Percentiles rank a stretch among this genome's conserved stretches.
Conservation (phyloP, 2,113 vertebrate genomes). For the Notarius lentiginosus region DNA sequence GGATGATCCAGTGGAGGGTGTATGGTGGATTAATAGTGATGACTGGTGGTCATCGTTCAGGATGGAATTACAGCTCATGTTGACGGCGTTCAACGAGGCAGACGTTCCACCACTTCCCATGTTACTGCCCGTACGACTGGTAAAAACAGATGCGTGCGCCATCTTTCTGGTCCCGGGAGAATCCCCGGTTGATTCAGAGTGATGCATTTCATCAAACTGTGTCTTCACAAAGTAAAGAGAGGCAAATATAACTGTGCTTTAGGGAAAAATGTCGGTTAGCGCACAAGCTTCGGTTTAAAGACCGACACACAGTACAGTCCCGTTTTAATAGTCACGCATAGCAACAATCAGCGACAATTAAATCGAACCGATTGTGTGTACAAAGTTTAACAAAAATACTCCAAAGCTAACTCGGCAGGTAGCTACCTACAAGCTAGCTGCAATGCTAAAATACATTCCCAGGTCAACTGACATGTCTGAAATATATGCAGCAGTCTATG, state of each 20-base stretch:
- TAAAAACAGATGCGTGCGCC: conserved; percentile 80
- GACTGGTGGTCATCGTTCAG: conserved; percentile 71
- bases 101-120: conserved; percentile 65
- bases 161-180: conserved; percentile 81
- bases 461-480: conserved; percentile 31
- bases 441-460: conserved; percentile 22
- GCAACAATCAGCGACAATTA: background rate
- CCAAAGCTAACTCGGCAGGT: background rate
- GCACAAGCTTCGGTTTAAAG: background rate
- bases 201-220: conserved; percentile 80
- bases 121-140: conserved; percentile 81
- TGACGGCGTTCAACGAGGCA: conserved; percentile 57
- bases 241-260: conserved; percentile 4
- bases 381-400: background rate
- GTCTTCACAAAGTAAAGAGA: background rate
- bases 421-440: background rate
- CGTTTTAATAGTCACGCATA: conserved; percentile 25
- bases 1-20: conserved; percentile 70
- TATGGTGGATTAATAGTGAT: conserved; percentile 64
- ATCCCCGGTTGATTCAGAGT: conserved; percentile 86
- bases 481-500: conserved; percentile 33
- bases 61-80: conserved; percentile 64
- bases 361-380: background rate
- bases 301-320: conserved; percentile 12
- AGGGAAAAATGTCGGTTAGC: conserved; percentile 5